Evolutionary conservation across 2,888 invertebrate genomes (phyloP), one percentile per base, ranked within the genome.

Genomic region (Andrena praecox): DNA sequence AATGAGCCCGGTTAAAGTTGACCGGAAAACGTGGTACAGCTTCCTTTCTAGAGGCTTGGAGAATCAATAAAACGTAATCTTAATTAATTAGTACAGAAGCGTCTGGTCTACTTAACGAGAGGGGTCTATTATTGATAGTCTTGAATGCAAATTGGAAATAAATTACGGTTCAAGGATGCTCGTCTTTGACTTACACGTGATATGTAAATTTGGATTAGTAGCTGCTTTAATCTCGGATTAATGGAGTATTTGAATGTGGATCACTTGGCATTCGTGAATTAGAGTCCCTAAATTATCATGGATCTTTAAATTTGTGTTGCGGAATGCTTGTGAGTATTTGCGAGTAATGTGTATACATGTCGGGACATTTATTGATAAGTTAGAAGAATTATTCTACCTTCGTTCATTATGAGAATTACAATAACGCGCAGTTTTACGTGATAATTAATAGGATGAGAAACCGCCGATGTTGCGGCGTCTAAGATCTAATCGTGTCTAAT

Each of bases 371-470:
- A 56, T 56, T 4, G 56, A 1, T 56, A 56, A 24, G 56, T 27
- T 16, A 6, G 24, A 31, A 10, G 27, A 20, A 66, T 48, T 20
- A 42, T 62, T 42, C 50, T 5, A 10, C 10, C 7, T 16, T 16
- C 8, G 29, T 29, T 66, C 50, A 10, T 27, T 2, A 8, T 16
- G 8, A n/a, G 35, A 72, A 50, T 68, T 48, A n/a, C 4, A 48
- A 56, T 50, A 67, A 71, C 33, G 24, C 62, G 27, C 52, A 33
- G 27, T 33, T 48, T 12, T 54, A 12, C 20, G 42, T 60, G 12
- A 42, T 72, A 68, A 77, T 68, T 68, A 71, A 77, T 50, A 6
- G 16, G 48, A 52, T 68, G 71, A 33, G 80, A 35, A 72, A 56
- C 54, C 7, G n/a, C 27, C 31, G 42, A 42, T 42, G 42, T 16